Evolutionary conservation across 64 coral and sea anemone species (phyloP).

Genomic region (Dendronephthya gigantea): DNA sequence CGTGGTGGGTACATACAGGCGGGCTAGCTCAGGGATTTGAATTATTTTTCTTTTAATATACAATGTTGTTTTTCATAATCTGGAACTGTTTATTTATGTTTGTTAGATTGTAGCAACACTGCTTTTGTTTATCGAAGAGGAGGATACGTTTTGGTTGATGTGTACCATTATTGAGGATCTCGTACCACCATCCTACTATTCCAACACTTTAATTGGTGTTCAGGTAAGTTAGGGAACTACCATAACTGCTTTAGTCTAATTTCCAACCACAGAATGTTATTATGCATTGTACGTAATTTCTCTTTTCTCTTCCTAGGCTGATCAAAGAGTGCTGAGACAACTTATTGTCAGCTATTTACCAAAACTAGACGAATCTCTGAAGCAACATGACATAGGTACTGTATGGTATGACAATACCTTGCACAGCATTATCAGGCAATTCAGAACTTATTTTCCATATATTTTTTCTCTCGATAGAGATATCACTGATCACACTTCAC

Average conservation of each 20-base stretch:
- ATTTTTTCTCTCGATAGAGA: constrained; percentile 33
- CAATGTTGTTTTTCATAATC: background rate
- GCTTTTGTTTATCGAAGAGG: constrained; percentile 93
- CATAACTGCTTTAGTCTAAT: no score
- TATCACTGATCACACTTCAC: constrained; percentile 87
- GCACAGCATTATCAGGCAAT: background rate
- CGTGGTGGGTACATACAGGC: constrained; percentile 52
- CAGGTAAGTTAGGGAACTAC: no score
- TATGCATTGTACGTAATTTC: no score
- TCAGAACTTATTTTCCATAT: background rate
- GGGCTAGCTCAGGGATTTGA: background rate
- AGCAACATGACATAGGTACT: constrained; percentile 88
- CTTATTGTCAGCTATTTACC: constrained; percentile 96
- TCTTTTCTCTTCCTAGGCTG: constrained; percentile 40
- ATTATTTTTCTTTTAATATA: background rate
- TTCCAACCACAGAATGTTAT: no score
- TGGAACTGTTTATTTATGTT: background rate
- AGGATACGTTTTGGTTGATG: constrained; percentile 97
- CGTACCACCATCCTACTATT: constrained; percentile 87
- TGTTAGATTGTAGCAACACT: constrained; percentile 91
- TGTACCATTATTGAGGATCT: constrained; percentile 86
- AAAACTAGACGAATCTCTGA: constrained; percentile 68
- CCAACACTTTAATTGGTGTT: constrained; percentile 93
- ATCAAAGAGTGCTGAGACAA: constrained; percentile 86
- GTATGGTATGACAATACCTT: background rate